Evolutionary conservation across 2,888 invertebrate genomes (phyloP).

Genomic region (Hydraecia micacea): DNA sequence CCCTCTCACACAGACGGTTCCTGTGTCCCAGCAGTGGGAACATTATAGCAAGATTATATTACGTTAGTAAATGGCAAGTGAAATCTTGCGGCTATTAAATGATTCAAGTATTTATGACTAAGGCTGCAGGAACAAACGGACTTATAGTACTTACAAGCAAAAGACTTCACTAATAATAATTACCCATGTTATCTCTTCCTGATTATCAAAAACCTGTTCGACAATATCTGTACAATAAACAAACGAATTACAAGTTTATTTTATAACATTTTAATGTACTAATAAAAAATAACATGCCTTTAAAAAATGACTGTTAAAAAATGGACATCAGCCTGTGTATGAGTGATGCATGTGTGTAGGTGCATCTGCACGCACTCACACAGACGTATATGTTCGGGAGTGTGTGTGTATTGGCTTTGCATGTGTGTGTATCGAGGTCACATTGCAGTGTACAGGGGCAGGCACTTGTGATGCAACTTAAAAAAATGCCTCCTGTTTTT

Average conservation of each 20-base stretch:
- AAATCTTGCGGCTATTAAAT: background rate
- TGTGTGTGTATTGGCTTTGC: conserved; percentile 69
- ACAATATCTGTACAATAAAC: conserved; percentile 65
- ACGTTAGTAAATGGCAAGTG: conserved; percentile 1
- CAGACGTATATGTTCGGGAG: conserved; percentile 57
- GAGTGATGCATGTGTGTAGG: conserved; percentile 70
- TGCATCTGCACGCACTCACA: conserved; percentile 74
- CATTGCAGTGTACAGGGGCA: conserved; percentile 79
- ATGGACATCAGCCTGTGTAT: conserved; percentile 77
- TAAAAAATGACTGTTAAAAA: conserved; percentile 67
- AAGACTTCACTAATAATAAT: conserved; percentile 34
- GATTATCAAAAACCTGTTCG: conserved; percentile 59
- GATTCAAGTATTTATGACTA: conserved; percentile 6
- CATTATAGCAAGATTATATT: too few species aligned
- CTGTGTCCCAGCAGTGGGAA: too few species aligned
- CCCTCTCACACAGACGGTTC: too few species aligned
- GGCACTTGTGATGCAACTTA: conserved; percentile 79
- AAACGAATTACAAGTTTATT: conserved; percentile 65
- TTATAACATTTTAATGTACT: conserved; percentile 67
- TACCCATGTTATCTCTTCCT: conserved; percentile 57
- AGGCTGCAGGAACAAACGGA: conserved; percentile 14
- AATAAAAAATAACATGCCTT: conserved; percentile 57
- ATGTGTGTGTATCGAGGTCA: conserved; percentile 87
- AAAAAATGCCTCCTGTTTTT: conserved; percentile 77
- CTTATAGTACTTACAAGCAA: conserved; percentile 20